A percentile compares a stretch with the other conserved stretches of the same genome.
phyloP scores from a whole-genome alignment of 2,797 vertebrate genomes.

The Gadopsis marmoratus region DNA sequence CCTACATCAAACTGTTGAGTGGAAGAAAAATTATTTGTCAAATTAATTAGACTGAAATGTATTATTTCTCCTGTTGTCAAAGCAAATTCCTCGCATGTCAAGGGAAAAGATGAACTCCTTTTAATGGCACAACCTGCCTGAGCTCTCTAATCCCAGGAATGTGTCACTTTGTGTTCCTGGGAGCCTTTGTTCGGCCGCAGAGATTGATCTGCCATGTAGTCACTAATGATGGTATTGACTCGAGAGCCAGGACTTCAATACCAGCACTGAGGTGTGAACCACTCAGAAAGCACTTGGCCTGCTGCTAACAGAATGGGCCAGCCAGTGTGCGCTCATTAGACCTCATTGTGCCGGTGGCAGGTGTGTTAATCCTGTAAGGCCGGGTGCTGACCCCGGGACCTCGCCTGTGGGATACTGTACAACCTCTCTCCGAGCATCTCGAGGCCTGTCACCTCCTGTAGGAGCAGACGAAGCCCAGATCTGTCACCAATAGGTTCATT shows the following conservation, averaged over 20 bases:
- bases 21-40: conserved; percentile 22
- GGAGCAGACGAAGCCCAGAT: conserved; percentile 56
- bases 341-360: conserved; percentile 71
- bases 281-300: conserved; percentile 61
- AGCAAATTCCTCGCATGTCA: conserved; percentile 55
- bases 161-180: conserved; percentile 73
- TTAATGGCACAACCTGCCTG: conserved; percentile 56
- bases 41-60: conserved; percentile 44
- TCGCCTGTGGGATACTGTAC: conserved; percentile 68
- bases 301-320: conserved; percentile 53
- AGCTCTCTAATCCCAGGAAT: conserved; percentile 76
- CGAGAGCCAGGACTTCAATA: conserved; percentile 64
- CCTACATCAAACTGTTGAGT: conserved; percentile 15
- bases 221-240: conserved; percentile 81
- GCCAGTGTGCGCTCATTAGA: conserved; percentile 72
- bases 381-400: conserved; percentile 68
- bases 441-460: conserved; percentile 63
- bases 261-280: conserved; percentile 57
- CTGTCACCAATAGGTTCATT: conserved; percentile 63
- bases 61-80: conserved; percentile 38
- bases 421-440: conserved; percentile 48
- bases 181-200: conserved; percentile 64
- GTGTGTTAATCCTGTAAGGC: conserved; percentile 77
- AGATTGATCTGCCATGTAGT: conserved; percentile 68
- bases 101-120: conserved; percentile 35